Evolutionary conservation across 2,113 vertebrate genomes (phyloP), one percentile per base, ranked within the genome.

Genomic region (Rhodinocichla rosea): DNA sequence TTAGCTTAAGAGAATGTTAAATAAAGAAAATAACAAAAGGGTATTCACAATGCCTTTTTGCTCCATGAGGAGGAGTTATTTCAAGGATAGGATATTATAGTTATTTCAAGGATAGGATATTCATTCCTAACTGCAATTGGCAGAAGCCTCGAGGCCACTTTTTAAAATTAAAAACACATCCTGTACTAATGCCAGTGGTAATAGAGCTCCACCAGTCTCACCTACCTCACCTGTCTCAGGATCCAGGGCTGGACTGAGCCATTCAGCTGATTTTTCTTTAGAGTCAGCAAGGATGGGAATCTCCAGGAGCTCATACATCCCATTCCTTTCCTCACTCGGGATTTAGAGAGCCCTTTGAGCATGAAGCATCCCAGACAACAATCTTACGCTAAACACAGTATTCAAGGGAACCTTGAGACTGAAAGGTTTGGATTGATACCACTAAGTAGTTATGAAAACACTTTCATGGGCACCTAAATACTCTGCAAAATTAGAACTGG

Each of bases 171-270:
- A 56, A 68, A 74, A 5, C 17, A 23, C 13, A n/a, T 53, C 15
- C 19, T 0, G 0, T 15, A 13, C 23, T 20, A 28, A 28, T 50
- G 20, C 11, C 24, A 30, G 32, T 32, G 32, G 20, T 12, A 20
- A 27, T 5, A 57, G 50, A 62, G 13, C 13, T 73, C 15, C 27
- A 32, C n/a, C 22, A 28, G 6, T n/a, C n/a, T 90, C 49, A 32
- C n/a, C 30, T 32, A 8, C 27, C 16, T 26, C 10, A 19, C 26
- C 17, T 50, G 8, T 13, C n/a, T 69, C 59, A 40, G 37, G 20
- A 42, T 57, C 28, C 21, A 37, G 32, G 24, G 27, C 10, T 2
- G 1, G 21, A 45, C 11, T 47, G 52, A 37, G 6, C 6, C 27
- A 44, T 76, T 71, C 24, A 49, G 13, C 10, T 35, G 10, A 28